Evolutionary conservation across 2,888 invertebrate genomes (phyloP), one percentile per base, ranked within the genome.

Genomic region (Mythimna pallens): DNA sequence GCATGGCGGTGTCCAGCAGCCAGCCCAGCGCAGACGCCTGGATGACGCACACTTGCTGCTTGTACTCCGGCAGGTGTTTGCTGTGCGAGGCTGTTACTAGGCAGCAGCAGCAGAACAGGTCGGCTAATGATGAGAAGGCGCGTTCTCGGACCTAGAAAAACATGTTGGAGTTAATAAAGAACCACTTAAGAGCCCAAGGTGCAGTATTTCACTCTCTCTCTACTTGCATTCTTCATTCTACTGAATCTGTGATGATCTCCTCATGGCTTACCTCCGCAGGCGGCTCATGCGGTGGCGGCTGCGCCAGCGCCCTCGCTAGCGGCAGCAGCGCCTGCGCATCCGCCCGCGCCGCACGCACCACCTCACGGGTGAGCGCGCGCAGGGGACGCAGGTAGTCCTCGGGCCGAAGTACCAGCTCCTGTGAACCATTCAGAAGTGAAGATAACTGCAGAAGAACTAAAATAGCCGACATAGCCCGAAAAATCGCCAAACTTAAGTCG

Each of bases 341-440:
- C 97, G 97, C 91, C 1, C 99, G 98, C 97, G 76, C 98, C 94
- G 98, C 98, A 22, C 99, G 97, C 65, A 99, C 98, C 79, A 99
- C 98, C 96, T 99, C 99, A 70, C 99, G 97, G 0, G 99, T 96
- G 78, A 99, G 96, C 9, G 98, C 98, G 4, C 99, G 97, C 83
- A 99, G 93, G 1, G 99, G 98, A 2, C 99, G 97, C 76, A 99
- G 95, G 93, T 98, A 99, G 93, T 99, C 99, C 84, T 99, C 99
- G 22, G 98, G 97, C 73, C 98, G 98, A 81, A 98, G 96, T 57
- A 99, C 94, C 83, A 99, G 96, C 92, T 99, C 99, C 96, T 98
- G 20, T 10, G 7, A 30, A 17, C 17, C 2, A 58, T 30, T 52
- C n/a, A 52, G 20, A 52, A 52, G 7, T 47, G 47, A 20, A 47